phyloP scores from a whole-genome alignment of 2,113 vertebrate species.

The Serilophus lunatus region DNA sequence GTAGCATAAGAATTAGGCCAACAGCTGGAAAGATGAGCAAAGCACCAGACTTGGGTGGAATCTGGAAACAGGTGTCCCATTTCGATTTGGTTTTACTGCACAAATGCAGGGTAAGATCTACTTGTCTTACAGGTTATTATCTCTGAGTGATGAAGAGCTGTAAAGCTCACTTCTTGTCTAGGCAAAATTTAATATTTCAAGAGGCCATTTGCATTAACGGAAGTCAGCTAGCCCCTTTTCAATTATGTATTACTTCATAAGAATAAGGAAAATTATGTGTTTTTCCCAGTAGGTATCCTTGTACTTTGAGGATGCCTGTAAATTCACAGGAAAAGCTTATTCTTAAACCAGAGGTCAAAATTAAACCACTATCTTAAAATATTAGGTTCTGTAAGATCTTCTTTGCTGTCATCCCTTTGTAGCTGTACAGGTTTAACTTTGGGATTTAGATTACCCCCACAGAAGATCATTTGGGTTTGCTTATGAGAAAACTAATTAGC shows the following conservation, averaged over 20 bases:
- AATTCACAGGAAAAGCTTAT: background rate
- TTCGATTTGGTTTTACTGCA: background rate
- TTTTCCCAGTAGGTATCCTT: slow-evolving; percentile 4
- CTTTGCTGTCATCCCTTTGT: background rate
- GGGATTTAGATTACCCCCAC: background rate
- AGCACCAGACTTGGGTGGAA: background rate
- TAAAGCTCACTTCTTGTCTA: slow-evolving; percentile 48
- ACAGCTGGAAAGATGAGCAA: background rate
- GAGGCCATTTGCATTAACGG: slow-evolving; percentile 48
- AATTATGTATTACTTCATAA: slow-evolving; percentile 23
- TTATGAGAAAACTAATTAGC: background rate
- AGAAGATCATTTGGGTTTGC: background rate
- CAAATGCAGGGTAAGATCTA: background rate
- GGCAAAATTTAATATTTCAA: slow-evolving; percentile 56
- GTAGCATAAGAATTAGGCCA: background rate
- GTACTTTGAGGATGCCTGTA: background rate
- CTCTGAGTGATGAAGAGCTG: slow-evolving; percentile 43
- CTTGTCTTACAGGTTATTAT: slow-evolving; percentile 41
- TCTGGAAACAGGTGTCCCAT: background rate
- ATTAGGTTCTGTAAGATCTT: background rate
- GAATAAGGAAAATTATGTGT: slow-evolving; percentile 28
- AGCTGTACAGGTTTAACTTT: background rate
- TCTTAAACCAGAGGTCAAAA: background rate
- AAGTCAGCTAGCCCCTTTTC: slow-evolving; percentile 44
- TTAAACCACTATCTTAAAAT: background rate